These are phyloP conservation scores for Cantharis nigra DNA, from an alignment of 2,888 invertebrate species.

Conservation along the genomic window DNA sequence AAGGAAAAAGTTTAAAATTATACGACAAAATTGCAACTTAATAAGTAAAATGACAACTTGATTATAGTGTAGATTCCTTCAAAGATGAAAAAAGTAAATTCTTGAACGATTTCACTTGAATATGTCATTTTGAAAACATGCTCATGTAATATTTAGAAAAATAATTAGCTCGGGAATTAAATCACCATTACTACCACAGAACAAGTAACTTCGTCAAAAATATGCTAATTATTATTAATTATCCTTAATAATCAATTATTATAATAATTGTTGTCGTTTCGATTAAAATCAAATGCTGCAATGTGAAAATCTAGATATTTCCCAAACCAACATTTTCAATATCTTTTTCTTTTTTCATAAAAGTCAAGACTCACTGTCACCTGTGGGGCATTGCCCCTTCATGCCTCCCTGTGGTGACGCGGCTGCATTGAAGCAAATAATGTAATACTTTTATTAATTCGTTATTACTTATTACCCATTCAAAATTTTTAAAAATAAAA, in stretches of 20 bases:
- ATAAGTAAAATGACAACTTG: slow-evolving; percentile 7
- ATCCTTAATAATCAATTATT: not conserved
- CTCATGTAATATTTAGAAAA: not conserved
- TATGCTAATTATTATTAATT: not conserved
- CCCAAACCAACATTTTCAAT: not conserved
- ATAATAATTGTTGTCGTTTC: no score
- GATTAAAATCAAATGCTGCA: no score
- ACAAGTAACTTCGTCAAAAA: not conserved
- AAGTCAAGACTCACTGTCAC: not conserved
- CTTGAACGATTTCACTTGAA: not conserved
- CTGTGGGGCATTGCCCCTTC: not conserved
- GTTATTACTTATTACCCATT: not conserved
- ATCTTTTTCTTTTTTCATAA: not conserved
- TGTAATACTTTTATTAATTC: not conserved
- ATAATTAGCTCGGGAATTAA: not conserved
- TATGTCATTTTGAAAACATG: not conserved
- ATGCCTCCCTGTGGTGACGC: not conserved
- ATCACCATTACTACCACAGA: not conserved
- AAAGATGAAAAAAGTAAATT: not conserved
- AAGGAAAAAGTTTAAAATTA: not conserved
- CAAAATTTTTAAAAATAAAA: not conserved
- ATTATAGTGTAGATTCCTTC: slow-evolving; percentile 3
- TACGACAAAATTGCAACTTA: not conserved
- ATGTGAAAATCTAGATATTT: no score
- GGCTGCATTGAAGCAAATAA: not conserved